Conservation (phyloP, 2,797 vertebrate species). For the Chromis chromis region DNA sequence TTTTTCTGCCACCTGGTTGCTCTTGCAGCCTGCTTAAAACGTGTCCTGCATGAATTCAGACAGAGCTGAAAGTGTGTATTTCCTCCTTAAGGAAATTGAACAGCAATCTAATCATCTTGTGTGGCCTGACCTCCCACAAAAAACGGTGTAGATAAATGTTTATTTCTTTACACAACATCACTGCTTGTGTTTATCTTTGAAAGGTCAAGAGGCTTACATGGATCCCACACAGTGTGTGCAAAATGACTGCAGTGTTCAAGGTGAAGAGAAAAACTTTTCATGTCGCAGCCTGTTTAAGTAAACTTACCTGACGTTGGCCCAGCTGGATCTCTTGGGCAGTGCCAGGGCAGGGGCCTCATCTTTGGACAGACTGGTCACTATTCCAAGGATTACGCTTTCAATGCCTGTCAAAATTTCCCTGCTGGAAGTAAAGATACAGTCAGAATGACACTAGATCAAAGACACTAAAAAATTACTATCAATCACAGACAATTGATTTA, state of each 20-base stretch:
- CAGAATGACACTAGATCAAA: not conserved
- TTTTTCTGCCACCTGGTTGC: conserved; percentile 41
- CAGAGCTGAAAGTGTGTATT: conserved; percentile 28
- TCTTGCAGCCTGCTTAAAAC: conserved; percentile 26
- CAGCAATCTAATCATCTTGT: conserved; percentile 59
- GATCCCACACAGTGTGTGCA: conserved; percentile 32
- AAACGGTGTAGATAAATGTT: conserved; percentile 51
- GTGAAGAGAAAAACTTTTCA: conserved; percentile 15
- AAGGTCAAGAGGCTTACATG: conserved; percentile 37
- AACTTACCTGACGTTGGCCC: conserved; percentile 90
- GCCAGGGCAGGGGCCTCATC: conserved; percentile 88
- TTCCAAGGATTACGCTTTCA: conserved; percentile 88
- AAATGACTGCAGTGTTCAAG: conserved; percentile 32
- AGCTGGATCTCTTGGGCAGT: conserved; percentile 87
- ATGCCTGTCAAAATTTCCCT: conserved; percentile 88
- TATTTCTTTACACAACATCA: conserved; percentile 53
- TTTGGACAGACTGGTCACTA: conserved; percentile 87
- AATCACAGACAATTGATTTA: not conserved
- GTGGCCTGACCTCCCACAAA: conserved; percentile 58
- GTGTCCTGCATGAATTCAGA: conserved; percentile 45
- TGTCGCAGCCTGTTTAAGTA: conserved; percentile 5
- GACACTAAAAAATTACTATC: not conserved
- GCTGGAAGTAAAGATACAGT: conserved; percentile 73
- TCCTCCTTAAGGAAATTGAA: conserved; percentile 53
- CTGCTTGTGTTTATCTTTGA: conserved; percentile 54